Evolutionary conservation across 2,797 vertebrate genomes (phyloP).

Genomic region (Adelosebastes latens): DNA sequence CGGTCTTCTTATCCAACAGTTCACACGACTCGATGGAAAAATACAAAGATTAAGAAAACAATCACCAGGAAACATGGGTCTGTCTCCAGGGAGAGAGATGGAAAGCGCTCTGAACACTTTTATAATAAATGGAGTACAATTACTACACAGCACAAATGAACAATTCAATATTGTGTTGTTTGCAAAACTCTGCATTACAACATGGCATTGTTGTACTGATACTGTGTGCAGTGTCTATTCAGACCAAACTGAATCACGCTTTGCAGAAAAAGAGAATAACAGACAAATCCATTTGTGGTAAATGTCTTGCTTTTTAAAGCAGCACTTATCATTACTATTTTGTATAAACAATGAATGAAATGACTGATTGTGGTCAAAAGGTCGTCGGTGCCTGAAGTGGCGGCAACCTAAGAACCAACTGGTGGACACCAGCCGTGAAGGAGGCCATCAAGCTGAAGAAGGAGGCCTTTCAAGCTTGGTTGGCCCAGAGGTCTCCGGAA

Average conservation of each 20-base stretch:
- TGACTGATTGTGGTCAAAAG: too few species aligned
- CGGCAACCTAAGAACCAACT: not conserved
- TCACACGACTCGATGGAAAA: not conserved
- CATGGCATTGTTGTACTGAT: not conserved
- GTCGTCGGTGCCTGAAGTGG: not conserved
- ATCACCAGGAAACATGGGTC: not conserved
- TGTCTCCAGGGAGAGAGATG: not conserved
- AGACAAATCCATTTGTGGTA: too few species aligned
- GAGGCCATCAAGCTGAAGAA: not conserved
- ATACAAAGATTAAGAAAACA: not conserved
- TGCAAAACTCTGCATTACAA: not conserved
- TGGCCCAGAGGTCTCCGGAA: too few species aligned
- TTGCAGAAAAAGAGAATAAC: too few species aligned
- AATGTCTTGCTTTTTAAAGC: too few species aligned
- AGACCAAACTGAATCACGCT: too few species aligned
- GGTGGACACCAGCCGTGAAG: not conserved
- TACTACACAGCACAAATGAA: not conserved
- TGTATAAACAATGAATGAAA: too few species aligned
- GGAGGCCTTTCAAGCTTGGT: not conserved
- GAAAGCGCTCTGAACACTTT: not conserved
- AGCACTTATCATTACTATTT: too few species aligned
- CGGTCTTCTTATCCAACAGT: not conserved
- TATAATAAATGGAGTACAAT: not conserved
- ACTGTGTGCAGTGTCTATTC: not conserved
- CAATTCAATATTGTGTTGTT: not conserved